Percentiles rank a stretch among this genome's conserved stretches.
phyloP scores from a whole-genome alignment of 2,888 invertebrate genomes.

The Pycnomerus fuliginosus region DNA sequence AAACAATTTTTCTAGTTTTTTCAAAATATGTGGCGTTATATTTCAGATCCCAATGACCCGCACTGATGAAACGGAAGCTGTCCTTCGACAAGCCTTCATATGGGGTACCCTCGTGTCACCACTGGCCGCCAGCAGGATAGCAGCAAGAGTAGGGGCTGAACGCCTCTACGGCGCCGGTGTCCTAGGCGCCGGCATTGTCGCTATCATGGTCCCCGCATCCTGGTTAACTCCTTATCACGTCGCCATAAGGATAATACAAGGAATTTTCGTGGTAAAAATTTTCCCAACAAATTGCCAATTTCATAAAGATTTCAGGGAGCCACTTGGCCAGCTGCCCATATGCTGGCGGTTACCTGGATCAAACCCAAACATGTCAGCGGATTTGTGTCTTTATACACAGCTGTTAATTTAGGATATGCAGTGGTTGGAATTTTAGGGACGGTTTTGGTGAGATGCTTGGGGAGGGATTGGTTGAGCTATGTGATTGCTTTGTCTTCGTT shows the following conservation, averaged over 20 bases:
- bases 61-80: constrained; percentile 58
- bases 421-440: constrained; percentile 58
- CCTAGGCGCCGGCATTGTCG: constrained; percentile 58
- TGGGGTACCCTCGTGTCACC: constrained; percentile 61
- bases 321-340: constrained; percentile 61
- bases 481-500: constrained; percentile 53
- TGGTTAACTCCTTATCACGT: constrained; percentile 61
- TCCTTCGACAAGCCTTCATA: constrained; percentile 58
- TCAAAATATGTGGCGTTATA: too few relatives aligned
- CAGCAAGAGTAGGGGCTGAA: constrained; percentile 59
- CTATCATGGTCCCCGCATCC: constrained; percentile 58
- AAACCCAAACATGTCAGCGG: constrained; percentile 58
- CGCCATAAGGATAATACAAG: constrained; percentile 57
- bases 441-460: constrained; percentile 55
- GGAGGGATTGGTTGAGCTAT: constrained; percentile 58
- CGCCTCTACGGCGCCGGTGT: constrained; percentile 58
- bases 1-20: too few relatives aligned
- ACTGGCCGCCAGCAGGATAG: constrained; percentile 58
- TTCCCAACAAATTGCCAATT: background rate
- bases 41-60: constrained; percentile 55
- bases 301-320: constrained; percentile 52
- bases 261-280: constrained; percentile 59
- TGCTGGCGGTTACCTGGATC: constrained; percentile 62
- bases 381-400: constrained; percentile 59
- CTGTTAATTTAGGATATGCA: constrained; percentile 60